Conservation (phyloP, 2,797 vertebrate species). For the Cyprinodon diabolis region DNA sequence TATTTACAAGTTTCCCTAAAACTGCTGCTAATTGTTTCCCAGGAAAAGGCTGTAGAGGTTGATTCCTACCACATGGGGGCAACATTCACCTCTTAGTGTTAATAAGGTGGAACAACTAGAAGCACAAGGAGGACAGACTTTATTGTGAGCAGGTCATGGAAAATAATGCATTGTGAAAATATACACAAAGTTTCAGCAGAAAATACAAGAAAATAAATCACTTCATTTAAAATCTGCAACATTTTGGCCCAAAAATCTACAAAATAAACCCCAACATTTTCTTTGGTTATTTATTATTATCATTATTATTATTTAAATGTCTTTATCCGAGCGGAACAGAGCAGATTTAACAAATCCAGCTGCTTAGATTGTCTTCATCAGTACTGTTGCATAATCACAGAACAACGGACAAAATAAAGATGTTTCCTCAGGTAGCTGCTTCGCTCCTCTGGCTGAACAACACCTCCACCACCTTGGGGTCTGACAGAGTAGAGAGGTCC, state of each 20-base stretch:
- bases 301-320: conserved; percentile 5
- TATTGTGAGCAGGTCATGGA: conserved; percentile 46
- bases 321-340: conserved; percentile 9
- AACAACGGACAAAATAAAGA: not conserved
- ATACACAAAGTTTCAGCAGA: conserved; percentile 34
- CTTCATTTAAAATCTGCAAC: conserved; percentile 2
- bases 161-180: conserved; percentile 39
- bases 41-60: conserved; percentile 23
- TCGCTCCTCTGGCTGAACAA: conserved; percentile 82
- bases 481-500: conserved; percentile 84
- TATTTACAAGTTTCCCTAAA: not conserved
- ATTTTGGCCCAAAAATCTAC: conserved; percentile 43
- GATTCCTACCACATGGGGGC: conserved; percentile 62
- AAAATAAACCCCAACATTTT: conserved; percentile 1
- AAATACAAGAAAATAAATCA: conserved; percentile 14
- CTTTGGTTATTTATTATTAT: not conserved
- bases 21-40: conserved; percentile 8
- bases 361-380: conserved; percentile 22
- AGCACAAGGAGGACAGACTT: conserved; percentile 34
- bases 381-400: conserved; percentile 4
- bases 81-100: conserved; percentile 9
- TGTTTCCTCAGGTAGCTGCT: conserved; percentile 71
- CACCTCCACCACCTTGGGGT: conserved; percentile 84
- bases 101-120: conserved; percentile 16
- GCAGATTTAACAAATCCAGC: conserved; percentile 15